Conservation (phyloP, 2,113 vertebrate species). For the Phalacrocorax pelagicus region DNA sequence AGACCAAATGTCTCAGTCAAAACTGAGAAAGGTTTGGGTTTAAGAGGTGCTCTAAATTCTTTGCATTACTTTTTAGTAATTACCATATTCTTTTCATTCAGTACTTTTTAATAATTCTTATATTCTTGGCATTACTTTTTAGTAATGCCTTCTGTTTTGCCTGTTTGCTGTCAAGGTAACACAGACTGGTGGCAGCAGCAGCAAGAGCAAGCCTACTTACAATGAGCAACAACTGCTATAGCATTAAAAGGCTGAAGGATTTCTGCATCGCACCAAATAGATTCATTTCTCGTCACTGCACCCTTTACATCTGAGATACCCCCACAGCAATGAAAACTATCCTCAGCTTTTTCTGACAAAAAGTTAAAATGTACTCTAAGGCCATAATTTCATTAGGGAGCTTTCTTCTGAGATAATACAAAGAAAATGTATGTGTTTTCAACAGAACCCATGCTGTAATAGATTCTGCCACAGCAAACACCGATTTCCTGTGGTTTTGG, state of each 20-base stretch:
- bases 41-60: not conserved
- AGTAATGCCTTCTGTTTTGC: not conserved
- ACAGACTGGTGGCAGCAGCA: not conserved
- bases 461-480: not conserved
- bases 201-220: not conserved
- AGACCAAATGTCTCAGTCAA: not conserved
- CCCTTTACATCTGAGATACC: rapidly evolving
- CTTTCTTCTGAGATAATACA: not conserved
- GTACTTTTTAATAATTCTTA: not conserved
- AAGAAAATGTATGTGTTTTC: not conserved
- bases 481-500: rapidly evolving
- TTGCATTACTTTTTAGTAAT: not conserved
- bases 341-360: not conserved
- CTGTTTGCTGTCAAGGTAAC: slow-evolving; percentile 14
- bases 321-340: rapidly evolving
- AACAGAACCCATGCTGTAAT: not conserved
- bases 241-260: not conserved
- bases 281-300: not conserved
- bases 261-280: not conserved
- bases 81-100: not conserved
- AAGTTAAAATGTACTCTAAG: too few species aligned
- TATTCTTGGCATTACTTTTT: not conserved
- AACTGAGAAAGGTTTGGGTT: not conserved
- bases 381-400: not conserved
- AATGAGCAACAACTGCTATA: not conserved